Evolutionary conservation across 2,797 vertebrate species (phyloP).

Genomic region (Cercopithecus petaurista): DNA sequence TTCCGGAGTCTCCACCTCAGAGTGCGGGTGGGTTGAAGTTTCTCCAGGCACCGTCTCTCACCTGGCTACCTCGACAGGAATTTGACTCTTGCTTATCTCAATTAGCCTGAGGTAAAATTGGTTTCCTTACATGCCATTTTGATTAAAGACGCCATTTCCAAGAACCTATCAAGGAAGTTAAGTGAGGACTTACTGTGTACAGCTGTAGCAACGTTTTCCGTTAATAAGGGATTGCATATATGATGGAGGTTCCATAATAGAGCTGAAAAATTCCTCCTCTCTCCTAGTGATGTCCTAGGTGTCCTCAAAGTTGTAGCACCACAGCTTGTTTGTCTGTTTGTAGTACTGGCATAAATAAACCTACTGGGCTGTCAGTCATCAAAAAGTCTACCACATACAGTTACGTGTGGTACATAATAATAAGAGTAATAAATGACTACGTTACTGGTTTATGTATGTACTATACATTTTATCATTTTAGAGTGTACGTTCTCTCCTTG

Average conservation of each 20-base stretch:
- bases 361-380: not conserved
- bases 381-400: not conserved
- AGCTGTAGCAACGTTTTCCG: not conserved
- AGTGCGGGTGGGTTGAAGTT: not conserved
- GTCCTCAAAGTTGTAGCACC: not conserved
- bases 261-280: not conserved
- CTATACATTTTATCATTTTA: not conserved
- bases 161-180: not conserved
- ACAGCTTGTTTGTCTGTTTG: not conserved
- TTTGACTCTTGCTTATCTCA: not conserved
- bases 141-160: not conserved
- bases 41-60: accelerated
- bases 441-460: not conserved
- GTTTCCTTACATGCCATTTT: not conserved
- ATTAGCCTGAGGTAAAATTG: not conserved
- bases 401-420: not conserved
- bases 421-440: not conserved
- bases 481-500: not conserved
- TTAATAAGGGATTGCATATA: too few relatives aligned
- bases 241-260: too few relatives aligned
- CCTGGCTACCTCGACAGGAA: not conserved
- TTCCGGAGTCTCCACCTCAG: not conserved
- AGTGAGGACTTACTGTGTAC: not conserved
- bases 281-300: not conserved
- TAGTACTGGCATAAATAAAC: not conserved